Percentiles rank a stretch among this genome's conserved stretches.
Conservation (phyloP, 2,113 vertebrate genomes). For the Catharus fuscescens region DNA sequence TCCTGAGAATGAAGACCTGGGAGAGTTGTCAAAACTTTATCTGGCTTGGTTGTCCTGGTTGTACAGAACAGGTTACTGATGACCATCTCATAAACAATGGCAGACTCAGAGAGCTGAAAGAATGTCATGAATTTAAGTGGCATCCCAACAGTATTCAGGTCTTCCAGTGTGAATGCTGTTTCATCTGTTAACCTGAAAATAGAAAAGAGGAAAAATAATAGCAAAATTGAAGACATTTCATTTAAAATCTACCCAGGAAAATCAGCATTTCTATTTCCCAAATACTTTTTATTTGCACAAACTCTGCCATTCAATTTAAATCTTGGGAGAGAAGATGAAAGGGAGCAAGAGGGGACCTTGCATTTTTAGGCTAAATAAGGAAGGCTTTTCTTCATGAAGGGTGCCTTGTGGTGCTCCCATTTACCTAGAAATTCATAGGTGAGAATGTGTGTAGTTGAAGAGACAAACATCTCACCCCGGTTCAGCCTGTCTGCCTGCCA, state of each 20-base stretch:
- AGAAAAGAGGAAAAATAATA: not conserved
- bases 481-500: not conserved
- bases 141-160: not conserved
- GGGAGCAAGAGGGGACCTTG: not conserved
- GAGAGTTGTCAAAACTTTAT: not conserved
- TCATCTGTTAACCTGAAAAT: not conserved
- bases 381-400: not conserved
- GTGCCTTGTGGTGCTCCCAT: not conserved
- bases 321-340: not conserved
- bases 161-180: not conserved
- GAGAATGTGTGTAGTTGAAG: not conserved
- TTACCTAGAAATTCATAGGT: not conserved
- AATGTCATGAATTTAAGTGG: not conserved
- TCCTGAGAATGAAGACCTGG: not conserved
- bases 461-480: not conserved
- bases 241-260: not conserved
- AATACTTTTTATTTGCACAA: not conserved
- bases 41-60: not conserved
- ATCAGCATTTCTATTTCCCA: accelerated
- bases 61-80: not conserved
- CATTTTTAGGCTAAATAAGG: not conserved
- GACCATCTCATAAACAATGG: not conserved
- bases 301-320: not conserved
- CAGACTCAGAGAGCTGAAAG: not conserved
- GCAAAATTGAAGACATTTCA: not conserved